phyloP scores from a whole-genome alignment of 2,113 vertebrate species.

The Macquaria ambigua region DNA sequence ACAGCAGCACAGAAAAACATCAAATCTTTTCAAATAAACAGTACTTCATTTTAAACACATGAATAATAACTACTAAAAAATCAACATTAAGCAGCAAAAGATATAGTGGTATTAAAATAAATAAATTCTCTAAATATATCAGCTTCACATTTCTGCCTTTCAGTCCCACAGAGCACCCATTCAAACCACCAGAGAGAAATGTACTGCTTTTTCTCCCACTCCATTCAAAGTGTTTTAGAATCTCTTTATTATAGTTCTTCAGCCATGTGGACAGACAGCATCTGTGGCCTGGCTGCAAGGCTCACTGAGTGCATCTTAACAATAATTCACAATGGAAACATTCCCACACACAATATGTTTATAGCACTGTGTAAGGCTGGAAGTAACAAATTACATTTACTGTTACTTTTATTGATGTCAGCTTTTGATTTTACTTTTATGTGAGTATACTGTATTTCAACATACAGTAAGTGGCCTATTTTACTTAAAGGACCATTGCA shows the following conservation, averaged over 20 bases:
- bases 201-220: neutral
- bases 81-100: neutral
- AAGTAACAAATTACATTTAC: neutral
- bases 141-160: slow-evolving; percentile 16
- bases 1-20: too few species aligned
- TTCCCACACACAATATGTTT: neutral
- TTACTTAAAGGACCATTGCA: neutral
- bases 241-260: slow-evolving; percentile 47
- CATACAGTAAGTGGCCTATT: neutral
- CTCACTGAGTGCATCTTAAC: slow-evolving; percentile 19
- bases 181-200: slow-evolving; percentile 27
- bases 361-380: neutral
- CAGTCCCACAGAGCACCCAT: slow-evolving; percentile 32
- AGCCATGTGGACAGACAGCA: slow-evolving; percentile 34
- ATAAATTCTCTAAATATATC: slow-evolving; percentile 25
- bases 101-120: neutral
- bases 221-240: slow-evolving; percentile 21
- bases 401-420: neutral
- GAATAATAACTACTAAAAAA: neutral
- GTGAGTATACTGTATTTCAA: neutral
- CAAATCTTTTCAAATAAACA: neutral
- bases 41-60: neutral
- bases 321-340: neutral
- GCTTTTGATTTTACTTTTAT: neutral
- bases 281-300: slow-evolving; percentile 16